phyloP scores from a whole-genome alignment of 92 coral and sea anemone species.

The Pocillopora meandrina region DNA sequence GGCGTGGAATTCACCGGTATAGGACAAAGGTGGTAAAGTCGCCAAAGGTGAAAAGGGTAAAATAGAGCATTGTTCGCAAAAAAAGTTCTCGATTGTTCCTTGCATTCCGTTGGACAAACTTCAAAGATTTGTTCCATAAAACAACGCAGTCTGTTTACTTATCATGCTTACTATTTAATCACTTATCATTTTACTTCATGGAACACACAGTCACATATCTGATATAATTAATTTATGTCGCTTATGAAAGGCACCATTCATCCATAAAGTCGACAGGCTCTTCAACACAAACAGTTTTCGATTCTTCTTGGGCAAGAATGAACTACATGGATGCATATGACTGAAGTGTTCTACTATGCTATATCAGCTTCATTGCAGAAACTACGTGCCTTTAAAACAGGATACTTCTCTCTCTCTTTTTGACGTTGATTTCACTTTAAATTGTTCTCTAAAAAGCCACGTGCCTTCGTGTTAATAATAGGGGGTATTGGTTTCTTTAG shows the following conservation, averaged over 20 bases:
- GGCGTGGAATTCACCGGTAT: conserved; percentile 36
- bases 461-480: background rate
- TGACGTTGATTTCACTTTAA: background rate
- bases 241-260: background rate
- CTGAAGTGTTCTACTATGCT: background rate
- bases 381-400: background rate
- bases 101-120: conserved; percentile 17
- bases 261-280: background rate
- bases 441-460: background rate
- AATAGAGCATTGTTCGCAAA: conserved; percentile 15
- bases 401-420: background rate
- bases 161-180: background rate
- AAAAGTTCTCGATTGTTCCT: conserved; percentile 13
- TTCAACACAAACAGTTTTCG: background rate
- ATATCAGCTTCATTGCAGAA: background rate
- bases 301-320: background rate
- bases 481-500: background rate
- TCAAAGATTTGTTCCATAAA: background rate
- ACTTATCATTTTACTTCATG: conserved; percentile 1
- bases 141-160: background rate
- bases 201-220: background rate
- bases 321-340: background rate
- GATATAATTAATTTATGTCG: conserved; percentile 23
- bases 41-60: conserved; percentile 1
- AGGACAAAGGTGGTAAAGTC: conserved; percentile 12